These are phyloP conservation scores for Bombus impatiens DNA, from an alignment of 1,140 invertebrate species.

Conservation along the genomic window DNA sequence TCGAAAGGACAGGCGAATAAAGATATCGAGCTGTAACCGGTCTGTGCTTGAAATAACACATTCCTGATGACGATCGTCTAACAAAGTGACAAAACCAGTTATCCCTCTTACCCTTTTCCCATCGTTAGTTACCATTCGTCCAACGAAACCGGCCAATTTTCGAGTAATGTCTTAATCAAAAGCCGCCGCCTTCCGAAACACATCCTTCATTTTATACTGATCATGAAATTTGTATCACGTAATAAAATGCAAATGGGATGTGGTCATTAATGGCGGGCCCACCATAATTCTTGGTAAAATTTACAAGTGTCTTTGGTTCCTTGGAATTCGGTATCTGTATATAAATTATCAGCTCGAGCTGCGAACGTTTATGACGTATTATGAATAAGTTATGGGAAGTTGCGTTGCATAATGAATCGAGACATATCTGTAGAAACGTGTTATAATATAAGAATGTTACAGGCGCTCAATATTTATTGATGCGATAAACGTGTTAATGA, in stretches of 20 bases:
- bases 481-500: neutral
- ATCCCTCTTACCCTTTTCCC: slow-evolving; percentile 31
- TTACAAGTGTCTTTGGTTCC: neutral
- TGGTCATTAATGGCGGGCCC: neutral
- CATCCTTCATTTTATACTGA: slow-evolving; percentile 13
- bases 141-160: slow-evolving; percentile 46
- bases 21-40: slow-evolving; percentile 46
- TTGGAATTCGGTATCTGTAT: neutral
- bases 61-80: slow-evolving; percentile 29
- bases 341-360: neutral
- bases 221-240: slow-evolving; percentile 19
- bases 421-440: too few species aligned
- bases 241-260: slow-evolving; percentile 39
- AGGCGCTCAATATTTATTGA: neutral
- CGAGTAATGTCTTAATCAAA: slow-evolving; percentile 57
- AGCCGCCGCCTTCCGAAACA: neutral
- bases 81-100: slow-evolving; percentile 60
- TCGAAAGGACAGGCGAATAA: slow-evolving; percentile 26
- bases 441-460: neutral
- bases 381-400: neutral
- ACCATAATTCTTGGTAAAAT: neutral
- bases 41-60: slow-evolving; percentile 1
- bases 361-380: neutral
- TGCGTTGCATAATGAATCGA: neutral
- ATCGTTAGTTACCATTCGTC: neutral